phyloP scores from a whole-genome alignment of 2,888 invertebrate species.

The Lasioglossum vierecki region DNA sequence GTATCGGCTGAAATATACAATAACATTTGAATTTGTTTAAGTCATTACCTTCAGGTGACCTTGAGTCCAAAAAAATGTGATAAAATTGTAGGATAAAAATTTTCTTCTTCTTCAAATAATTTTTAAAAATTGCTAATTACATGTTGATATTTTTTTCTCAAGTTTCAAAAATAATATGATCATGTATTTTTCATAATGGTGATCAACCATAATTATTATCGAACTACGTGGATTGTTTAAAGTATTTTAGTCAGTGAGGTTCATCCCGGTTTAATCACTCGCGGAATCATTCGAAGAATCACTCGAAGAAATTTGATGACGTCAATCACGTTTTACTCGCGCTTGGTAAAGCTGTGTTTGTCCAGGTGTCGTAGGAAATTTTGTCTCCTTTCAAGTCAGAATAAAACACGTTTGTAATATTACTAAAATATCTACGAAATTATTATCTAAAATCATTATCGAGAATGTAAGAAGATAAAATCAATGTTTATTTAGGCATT shows the following conservation, averaged over 20 bases:
- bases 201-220: background rate
- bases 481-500: too few species aligned
- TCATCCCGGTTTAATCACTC: background rate
- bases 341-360: background rate
- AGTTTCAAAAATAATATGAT: background rate
- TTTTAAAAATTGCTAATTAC: too few species aligned
- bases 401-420: background rate
- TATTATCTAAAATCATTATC: too few species aligned
- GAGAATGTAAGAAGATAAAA: too few species aligned
- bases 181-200: background rate
- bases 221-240: background rate
- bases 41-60: too few species aligned
- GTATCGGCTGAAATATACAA: too few species aligned
- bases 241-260: background rate
- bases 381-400: background rate
- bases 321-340: background rate
- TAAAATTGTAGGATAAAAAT: too few species aligned
- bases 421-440: too few species aligned
- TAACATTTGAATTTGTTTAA: too few species aligned
- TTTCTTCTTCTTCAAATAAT: too few species aligned
- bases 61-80: too few species aligned
- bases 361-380: background rate
- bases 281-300: background rate
- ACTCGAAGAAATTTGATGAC: background rate
- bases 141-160: too few species aligned